phyloP scores from a whole-genome alignment of 2,888 invertebrate species.

The Platycheirus rosarum region DNA sequence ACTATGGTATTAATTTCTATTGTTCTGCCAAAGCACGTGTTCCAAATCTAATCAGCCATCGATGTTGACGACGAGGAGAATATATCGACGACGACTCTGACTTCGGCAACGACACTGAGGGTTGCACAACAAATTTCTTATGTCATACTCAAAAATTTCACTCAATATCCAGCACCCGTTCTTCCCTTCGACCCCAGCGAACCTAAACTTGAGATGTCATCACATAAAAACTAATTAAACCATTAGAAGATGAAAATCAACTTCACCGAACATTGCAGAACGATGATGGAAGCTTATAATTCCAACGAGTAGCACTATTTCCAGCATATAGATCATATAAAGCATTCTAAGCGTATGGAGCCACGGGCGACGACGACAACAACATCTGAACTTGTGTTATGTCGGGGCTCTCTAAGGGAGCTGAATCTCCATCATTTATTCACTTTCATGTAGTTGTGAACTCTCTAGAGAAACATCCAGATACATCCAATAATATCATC shows the following conservation, averaged over 20 bases:
- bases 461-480: constrained; percentile 51
- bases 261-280: constrained; percentile 60
- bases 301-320: constrained; percentile 47
- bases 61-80: constrained; percentile 12
- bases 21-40: constrained; percentile 31
- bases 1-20: background rate
- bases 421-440: constrained; percentile 66
- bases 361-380: background rate
- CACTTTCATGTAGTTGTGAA: constrained; percentile 36
- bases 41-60: constrained; percentile 46
- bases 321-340: constrained; percentile 11
- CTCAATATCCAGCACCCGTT: background rate
- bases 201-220: constrained; percentile 65
- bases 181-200: background rate
- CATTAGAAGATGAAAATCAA: constrained; percentile 69
- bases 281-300: constrained; percentile 65
- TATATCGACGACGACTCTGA: constrained; percentile 29
- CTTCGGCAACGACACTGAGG: no score
- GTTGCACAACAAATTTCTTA: constrained; percentile 37
- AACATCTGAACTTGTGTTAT: constrained; percentile 35
- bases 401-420: constrained; percentile 43
- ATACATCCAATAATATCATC: constrained; percentile 7
- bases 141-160: constrained; percentile 28
- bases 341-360: background rate
- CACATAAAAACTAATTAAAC: constrained; percentile 69